phyloP scores from a whole-genome alignment of 2,888 invertebrate species.

The Leucoma salicis region DNA sequence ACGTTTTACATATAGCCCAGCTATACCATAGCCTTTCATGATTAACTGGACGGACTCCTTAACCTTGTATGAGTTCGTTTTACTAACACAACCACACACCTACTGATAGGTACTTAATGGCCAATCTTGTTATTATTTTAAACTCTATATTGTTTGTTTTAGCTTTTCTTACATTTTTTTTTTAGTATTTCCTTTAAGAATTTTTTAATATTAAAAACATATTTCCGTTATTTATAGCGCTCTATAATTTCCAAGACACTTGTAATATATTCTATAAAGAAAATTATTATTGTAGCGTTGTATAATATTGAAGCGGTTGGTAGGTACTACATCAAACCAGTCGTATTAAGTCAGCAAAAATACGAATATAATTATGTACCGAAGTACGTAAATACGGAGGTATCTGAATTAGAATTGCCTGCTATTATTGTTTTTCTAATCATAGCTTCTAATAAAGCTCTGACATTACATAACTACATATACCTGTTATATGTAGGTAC shows the following conservation, averaged over 20 bases:
- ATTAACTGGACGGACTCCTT: slow-evolving; percentile 36
- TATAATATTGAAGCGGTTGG: not conserved
- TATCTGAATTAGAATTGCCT: no score
- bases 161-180: no score
- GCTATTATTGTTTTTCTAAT: no score
- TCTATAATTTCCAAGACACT: no score
- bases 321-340: not conserved
- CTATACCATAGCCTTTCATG: slow-evolving; percentile 36
- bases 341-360: not conserved
- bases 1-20: slow-evolving; percentile 48
- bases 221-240: no score
- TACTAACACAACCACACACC: slow-evolving; percentile 35
- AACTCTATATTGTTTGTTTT: no score
- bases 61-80: slow-evolving; percentile 49
- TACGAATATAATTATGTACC: no score
- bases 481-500: not conserved
- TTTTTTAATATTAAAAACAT: no score
- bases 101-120: not conserved
- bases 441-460: no score
- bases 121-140: not conserved
- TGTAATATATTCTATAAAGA: not conserved
- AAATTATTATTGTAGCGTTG: not conserved
- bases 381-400: no score
- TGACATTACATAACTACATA: no score
- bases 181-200: no score